Conservation (phyloP, 2,797 vertebrate species). For the Loris lydekkerianus region DNA sequence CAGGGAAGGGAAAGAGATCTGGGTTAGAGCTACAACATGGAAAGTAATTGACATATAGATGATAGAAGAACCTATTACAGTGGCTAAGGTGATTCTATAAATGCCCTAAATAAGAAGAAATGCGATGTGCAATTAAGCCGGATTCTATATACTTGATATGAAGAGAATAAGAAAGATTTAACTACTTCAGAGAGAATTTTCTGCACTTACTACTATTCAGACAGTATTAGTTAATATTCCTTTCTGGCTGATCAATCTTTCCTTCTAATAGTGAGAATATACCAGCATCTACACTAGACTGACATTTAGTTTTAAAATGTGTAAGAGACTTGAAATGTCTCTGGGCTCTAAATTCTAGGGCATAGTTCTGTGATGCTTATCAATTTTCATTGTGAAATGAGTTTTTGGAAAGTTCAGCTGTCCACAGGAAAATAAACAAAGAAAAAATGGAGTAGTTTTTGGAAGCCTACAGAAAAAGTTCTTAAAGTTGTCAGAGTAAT, state of each 20-base stretch:
- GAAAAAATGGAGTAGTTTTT: conserved; percentile 5
- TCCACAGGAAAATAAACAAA: conserved; percentile 30
- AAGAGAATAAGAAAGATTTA: neutral
- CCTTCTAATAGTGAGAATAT: neutral
- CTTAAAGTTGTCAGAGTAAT: conserved; percentile 28
- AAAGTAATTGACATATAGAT: neutral
- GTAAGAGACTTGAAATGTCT: neutral
- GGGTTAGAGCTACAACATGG: neutral
- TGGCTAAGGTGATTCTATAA: neutral
- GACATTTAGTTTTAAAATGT: conserved; percentile 37
- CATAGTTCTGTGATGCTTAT: conserved; percentile 60
- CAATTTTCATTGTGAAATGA: conserved; percentile 61
- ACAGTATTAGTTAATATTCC: neutral
- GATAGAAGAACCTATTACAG: neutral
- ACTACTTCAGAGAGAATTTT: conserved; percentile 1
- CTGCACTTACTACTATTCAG: neutral
- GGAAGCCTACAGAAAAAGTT: neutral
- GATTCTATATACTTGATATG: neutral
- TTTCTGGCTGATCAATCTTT: neutral
- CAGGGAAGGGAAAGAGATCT: neutral
- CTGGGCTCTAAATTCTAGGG: neutral
- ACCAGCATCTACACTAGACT: neutral
- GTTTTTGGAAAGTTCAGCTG: conserved; percentile 43
- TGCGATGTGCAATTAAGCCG: neutral
- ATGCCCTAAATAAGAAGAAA: neutral